Base-by-base conservation (phyloP, 2,888 invertebrate genomes). In the Augiades crinisus region DNA sequence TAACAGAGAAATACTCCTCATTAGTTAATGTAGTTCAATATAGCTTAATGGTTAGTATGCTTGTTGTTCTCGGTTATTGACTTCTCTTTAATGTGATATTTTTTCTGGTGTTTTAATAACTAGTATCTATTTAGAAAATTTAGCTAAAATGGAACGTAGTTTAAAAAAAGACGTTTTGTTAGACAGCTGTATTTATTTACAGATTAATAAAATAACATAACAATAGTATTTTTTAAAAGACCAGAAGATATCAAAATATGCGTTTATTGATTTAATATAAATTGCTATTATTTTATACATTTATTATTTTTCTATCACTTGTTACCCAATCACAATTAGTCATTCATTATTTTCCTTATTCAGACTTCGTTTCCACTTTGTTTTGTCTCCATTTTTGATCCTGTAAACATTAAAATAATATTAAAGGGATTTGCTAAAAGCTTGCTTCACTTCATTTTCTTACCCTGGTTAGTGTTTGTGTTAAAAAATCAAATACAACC, bases 381-480 rank as follows among this genome's bases (percentile, higher is more conserved):
- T 80, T 86, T 68, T 84, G 86, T 69, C 88, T 74, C 88, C 88
- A 88, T 70, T 87, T 88, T 72, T 85, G 88, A 63, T 88, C 88
- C 88, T 88, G 88, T 63, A 87, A 88, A 73, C 64, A 60, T 53
- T n/a, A 40, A 30, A n/a, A 19, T 12, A 8, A 38, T 13, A 13
- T 31, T 47, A 31, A 10, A 16, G 19, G 19, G n/a, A n/a, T n/a
- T n/a, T n/a, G n/a, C n/a, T n/a, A n/a, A n/a, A n/a, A n/a, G n/a
- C n/a, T n/a, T n/a, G n/a, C n/a, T n/a, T n/a, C n/a, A n/a, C n/a
- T n/a, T n/a, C n/a, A n/a, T n/a, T n/a, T n/a, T n/a, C n/a, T n/a
- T n/a, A n/a, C n/a, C n/a, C n/a, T n/a, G n/a, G n/a, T n/a, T n/a
- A n/a, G n/a, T n/a, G n/a, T n/a, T n/a, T n/a, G n/a, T n/a, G n/a